These are phyloP conservation scores for Hippocampus guttulatus DNA, from an alignment of 2,113 vertebrate species.

Conservation along the genomic window DNA sequence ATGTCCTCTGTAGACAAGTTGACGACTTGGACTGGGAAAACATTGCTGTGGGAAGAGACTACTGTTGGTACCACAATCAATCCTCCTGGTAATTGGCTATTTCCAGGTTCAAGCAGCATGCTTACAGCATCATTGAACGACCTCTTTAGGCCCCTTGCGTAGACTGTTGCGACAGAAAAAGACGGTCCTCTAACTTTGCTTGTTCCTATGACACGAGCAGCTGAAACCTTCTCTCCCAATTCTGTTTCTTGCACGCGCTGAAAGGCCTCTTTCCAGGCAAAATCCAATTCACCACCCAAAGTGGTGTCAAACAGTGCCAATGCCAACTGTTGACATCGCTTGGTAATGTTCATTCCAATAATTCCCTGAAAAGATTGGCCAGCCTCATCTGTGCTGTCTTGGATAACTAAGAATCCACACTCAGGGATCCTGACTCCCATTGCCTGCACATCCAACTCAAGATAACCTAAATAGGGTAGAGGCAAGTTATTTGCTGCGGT, in stretches of 20 bases:
- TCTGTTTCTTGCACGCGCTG: background rate
- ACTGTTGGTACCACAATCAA: background rate
- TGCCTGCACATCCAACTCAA: no score
- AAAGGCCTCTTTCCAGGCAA: background rate
- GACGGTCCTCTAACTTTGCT: background rate
- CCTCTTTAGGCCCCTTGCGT: background rate
- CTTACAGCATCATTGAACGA: background rate
- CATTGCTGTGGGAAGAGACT: background rate
- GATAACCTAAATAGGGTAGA: no score
- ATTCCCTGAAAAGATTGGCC: no score
- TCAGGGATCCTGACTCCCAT: no score
- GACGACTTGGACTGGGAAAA: constrained; percentile 6
- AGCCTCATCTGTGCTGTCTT: no score
- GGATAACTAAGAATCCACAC: no score
- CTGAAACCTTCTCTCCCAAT: background rate
- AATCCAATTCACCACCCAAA: background rate
- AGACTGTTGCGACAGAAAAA: background rate
- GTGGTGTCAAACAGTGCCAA: no score
- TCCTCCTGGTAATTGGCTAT: background rate
- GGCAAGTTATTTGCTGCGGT: no score
- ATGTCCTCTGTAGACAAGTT: constrained; percentile 9
- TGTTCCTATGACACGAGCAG: background rate
- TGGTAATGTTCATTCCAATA: no score
- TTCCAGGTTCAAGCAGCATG: background rate
- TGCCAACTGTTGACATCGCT: no score